Conservation (phyloP, 1,140 invertebrate genomes). For the Ips typographus region DNA sequence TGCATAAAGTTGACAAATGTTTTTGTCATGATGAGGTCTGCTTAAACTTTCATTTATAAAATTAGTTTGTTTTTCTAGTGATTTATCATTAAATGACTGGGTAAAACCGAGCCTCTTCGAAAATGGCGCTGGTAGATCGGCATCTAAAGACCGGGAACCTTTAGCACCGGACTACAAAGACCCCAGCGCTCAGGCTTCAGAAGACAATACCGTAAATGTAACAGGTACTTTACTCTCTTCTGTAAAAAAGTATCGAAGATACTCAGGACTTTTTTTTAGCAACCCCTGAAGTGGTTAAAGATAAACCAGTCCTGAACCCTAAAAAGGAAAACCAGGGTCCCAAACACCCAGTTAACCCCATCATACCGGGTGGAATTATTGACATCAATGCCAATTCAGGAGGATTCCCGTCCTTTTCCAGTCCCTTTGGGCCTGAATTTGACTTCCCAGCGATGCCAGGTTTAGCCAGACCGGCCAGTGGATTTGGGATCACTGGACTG, state of each 20-base stretch:
- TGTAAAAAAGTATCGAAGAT: background rate
- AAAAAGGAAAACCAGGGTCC: conserved; percentile 37
- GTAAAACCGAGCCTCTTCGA: conserved; percentile 13
- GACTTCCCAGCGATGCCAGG: conserved; percentile 40
- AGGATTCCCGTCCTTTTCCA: conserved; percentile 36
- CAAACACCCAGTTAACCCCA: conserved; percentile 21
- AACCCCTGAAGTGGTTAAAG: conserved; percentile 13
- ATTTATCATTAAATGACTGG: conserved; percentile 27
- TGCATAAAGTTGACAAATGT: conserved; percentile 2
- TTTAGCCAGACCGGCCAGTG: conserved; percentile 19
- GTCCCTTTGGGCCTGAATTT: conserved; percentile 38
- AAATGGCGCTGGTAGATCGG: background rate
- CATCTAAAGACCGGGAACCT: conserved; percentile 42
- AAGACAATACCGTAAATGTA: conserved; percentile 33
- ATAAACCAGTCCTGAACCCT: conserved; percentile 37
- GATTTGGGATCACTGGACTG: conserved; percentile 43
- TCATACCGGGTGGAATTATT: conserved; percentile 41
- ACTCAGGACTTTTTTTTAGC: background rate
- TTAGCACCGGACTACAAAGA: conserved; percentile 47
- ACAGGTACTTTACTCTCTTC: conserved; percentile 11
- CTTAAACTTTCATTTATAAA: background rate
- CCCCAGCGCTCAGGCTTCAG: conserved; percentile 32
- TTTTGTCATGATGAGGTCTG: background rate
- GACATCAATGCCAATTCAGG: conserved; percentile 40
- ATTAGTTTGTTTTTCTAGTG: conserved; percentile 16